A percentile compares a stretch with the other conserved stretches of the same genome.
Conservation (phyloP, 2,888 invertebrate genomes). For the Pteria penguin region DNA sequence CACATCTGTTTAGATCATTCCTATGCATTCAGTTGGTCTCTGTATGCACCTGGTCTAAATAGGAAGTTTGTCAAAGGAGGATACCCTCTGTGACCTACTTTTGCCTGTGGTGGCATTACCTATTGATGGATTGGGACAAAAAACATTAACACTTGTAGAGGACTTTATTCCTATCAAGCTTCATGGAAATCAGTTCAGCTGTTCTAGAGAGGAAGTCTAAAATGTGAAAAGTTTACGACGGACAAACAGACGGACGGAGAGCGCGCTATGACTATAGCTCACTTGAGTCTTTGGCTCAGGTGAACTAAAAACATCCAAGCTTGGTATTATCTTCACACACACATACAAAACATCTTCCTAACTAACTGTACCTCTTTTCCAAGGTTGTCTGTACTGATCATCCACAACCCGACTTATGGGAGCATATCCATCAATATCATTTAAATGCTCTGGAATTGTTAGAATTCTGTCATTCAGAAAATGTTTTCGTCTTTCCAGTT, state of each 20-base stretch:
- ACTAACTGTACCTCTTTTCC: conserved; percentile 23
- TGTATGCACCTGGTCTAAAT: background rate
- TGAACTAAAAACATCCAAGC: background rate
- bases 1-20: background rate
- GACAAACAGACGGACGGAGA: background rate
- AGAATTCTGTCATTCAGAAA: conserved; percentile 21
- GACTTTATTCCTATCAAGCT: no score
- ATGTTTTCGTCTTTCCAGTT: conserved; percentile 4
- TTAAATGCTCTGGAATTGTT: conserved; percentile 31
- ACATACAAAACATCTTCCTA: background rate
- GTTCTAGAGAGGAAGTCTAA: no score
- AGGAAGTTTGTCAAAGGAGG: background rate
- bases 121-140: background rate
- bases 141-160: no score
- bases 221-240: background rate
- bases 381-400: conserved; percentile 25
- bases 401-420: conserved; percentile 15
- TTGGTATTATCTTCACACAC: background rate
- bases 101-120: background rate
- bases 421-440: conserved; percentile 21
- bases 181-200: no score
- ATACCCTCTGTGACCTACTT: background rate
- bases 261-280: background rate
- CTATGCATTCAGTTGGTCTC: background rate
- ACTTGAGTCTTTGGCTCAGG: background rate